phyloP scores from a whole-genome alignment of 1,140 invertebrate species.

The Apis florea region DNA sequence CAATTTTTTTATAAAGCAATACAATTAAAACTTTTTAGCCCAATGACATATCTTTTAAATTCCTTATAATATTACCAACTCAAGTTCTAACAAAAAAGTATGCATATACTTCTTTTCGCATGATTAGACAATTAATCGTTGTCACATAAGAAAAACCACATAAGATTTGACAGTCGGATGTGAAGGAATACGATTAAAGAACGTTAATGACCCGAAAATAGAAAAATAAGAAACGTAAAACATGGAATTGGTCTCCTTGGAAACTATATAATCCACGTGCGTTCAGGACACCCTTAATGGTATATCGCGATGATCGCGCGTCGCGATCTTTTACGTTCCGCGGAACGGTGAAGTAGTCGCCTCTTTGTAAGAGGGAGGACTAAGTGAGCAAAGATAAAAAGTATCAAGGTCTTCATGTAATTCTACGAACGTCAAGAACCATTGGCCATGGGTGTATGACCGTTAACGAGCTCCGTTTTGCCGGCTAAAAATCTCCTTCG shows the following conservation, averaged over 20 bases:
- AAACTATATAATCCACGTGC: constrained; percentile 52
- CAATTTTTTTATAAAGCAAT: too few relatives aligned
- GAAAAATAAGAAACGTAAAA: constrained; percentile 43
- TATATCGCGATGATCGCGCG: constrained; percentile 55
- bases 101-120: not conserved
- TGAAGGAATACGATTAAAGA: constrained; percentile 42
- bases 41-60: too few relatives aligned
- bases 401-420: constrained; percentile 55
- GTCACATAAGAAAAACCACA: constrained; percentile 3
- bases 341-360: constrained; percentile 43
- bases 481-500: constrained; percentile 36
- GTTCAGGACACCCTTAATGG: constrained; percentile 54
- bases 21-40: too few relatives aligned
- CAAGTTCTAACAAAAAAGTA: not conserved
- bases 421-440: constrained; percentile 56
- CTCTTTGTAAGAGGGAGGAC: constrained; percentile 25
- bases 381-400: constrained; percentile 56
- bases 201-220: constrained; percentile 23
- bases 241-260: constrained; percentile 40
- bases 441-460: constrained; percentile 59
- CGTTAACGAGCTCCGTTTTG: constrained; percentile 57
- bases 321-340: constrained; percentile 51
- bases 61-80: not conserved
- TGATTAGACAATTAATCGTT: constrained; percentile 11
- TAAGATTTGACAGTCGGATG: constrained; percentile 27